Conservation (phyloP, 2,113 vertebrate genomes). For the Collichthys lucidus region DNA sequence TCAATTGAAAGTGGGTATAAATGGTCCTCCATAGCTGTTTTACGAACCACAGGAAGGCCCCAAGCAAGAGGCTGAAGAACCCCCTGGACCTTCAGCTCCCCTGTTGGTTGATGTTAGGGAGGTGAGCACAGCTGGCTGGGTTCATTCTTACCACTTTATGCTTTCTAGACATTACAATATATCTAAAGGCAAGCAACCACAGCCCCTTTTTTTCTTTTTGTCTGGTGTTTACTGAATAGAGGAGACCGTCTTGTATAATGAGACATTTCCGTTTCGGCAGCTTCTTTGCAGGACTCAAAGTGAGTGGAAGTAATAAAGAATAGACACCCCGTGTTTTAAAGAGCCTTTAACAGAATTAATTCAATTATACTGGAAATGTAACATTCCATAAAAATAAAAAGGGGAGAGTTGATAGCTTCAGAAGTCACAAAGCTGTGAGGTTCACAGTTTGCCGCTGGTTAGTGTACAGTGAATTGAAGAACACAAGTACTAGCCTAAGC, state of each 20-base stretch:
- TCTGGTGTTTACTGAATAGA: conserved; percentile 5
- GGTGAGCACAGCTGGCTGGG: conserved; percentile 42
- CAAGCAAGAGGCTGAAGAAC: conserved; percentile 17
- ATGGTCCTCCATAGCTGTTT: conserved; percentile 20
- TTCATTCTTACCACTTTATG: conserved; percentile 54
- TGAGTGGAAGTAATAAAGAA: conserved; percentile 1
- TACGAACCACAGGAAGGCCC: background rate
- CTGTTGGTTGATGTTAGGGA: conserved; percentile 46
- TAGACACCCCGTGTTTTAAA: background rate
- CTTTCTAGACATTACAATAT: conserved; percentile 42
- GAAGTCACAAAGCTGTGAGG: background rate
- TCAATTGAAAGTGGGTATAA: conserved; percentile 35
- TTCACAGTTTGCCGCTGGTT: conserved; percentile 2
- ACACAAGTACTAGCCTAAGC: background rate
- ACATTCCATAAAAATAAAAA: background rate
- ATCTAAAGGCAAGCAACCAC: conserved; percentile 28
- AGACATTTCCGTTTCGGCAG: background rate
- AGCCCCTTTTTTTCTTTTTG: conserved; percentile 6
- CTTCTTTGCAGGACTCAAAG: background rate
- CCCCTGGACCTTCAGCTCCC: conserved; percentile 7
- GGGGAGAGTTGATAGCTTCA: background rate
- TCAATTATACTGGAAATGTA: background rate
- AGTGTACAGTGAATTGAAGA: background rate
- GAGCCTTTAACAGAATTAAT: background rate
- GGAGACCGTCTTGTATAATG: background rate